Evolutionary conservation across 2,888 invertebrate species (phyloP).

Genomic region (Germaria angustata): DNA sequence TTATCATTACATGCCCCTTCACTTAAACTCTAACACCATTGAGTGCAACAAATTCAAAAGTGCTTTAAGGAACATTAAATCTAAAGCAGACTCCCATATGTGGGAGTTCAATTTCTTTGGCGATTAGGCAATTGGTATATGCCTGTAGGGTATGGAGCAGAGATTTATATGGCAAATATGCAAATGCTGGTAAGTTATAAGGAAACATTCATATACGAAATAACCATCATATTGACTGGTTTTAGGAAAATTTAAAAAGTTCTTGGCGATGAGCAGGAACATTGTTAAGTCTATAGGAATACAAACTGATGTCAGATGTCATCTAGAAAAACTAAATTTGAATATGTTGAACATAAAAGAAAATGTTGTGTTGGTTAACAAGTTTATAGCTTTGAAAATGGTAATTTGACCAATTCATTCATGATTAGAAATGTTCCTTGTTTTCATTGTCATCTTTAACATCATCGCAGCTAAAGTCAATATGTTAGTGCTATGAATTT

Average conservation of each 20-base stretch:
- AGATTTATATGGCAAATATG: conserved; percentile 23
- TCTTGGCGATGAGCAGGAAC: neutral
- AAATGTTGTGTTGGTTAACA: conserved; percentile 52
- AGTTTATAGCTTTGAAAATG: conserved; percentile 55
- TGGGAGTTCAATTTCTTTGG: conserved; percentile 55
- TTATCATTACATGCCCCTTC: conserved; percentile 25
- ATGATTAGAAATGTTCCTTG: conserved; percentile 53
- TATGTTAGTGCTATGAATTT: neutral
- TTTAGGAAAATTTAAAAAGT: neutral
- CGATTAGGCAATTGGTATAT: conserved; percentile 9
- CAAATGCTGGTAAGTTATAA: conserved; percentile 39
- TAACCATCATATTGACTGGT: neutral
- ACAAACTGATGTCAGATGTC: conserved; percentile 62
- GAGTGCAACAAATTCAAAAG: neutral
- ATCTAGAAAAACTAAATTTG: conserved; percentile 53
- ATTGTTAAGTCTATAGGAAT: conserved; percentile 30
- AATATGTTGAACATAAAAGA: conserved; percentile 59
- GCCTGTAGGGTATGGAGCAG: conserved; percentile 19
- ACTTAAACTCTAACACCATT: conserved; percentile 19
- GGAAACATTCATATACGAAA: conserved; percentile 18
- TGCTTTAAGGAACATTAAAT: neutral
- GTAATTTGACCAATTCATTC: conserved; percentile 60
- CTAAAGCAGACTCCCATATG: conserved; percentile 25
- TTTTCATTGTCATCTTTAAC: conserved; percentile 7
- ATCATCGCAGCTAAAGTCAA: neutral